Percentiles rank a stretch among this genome's conserved stretches.
phyloP scores from a whole-genome alignment of 2,797 vertebrate genomes.

The Merluccius polli region DNA sequence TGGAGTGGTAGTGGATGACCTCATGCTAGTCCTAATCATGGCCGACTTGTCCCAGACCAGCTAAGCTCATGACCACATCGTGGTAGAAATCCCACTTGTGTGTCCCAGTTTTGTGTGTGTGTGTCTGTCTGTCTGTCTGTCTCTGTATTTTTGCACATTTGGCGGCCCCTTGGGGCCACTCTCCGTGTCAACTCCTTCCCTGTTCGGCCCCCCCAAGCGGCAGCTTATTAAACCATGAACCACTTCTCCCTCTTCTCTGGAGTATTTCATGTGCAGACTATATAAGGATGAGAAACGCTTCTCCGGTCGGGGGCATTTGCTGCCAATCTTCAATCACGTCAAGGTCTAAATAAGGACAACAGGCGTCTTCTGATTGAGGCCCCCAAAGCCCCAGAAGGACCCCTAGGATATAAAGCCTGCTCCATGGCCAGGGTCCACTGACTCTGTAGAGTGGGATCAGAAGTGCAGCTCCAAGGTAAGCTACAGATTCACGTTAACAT shows the following conservation, averaged over 20 bases:
- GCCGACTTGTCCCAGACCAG: not conserved
- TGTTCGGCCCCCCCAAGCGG: constrained; percentile 19
- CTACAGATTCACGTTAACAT: constrained; percentile 35
- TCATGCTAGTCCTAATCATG: constrained; percentile 6
- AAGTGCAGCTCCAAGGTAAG: constrained; percentile 17
- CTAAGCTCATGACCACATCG: not conserved
- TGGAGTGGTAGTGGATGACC: constrained; percentile 15
- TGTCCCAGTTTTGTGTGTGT: constrained; percentile 1
- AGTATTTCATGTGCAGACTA: constrained; percentile 44
- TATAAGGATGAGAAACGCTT: constrained; percentile 45
- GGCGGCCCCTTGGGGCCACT: constrained; percentile 22
- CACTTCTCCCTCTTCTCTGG: constrained; percentile 37
- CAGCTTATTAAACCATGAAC: constrained; percentile 32
- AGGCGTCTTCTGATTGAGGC: constrained; percentile 12
- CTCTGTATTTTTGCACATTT: constrained; percentile 3
- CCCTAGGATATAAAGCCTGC: constrained; percentile 47
- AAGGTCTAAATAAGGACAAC: constrained; percentile 53
- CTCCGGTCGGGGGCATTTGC: constrained; percentile 27
- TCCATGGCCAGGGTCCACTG: constrained; percentile 13
- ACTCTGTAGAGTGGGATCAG: constrained; percentile 24
- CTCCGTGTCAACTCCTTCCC: not conserved
- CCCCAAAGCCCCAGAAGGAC: constrained; percentile 32
- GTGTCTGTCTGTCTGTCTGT: not conserved
- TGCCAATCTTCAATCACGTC: constrained; percentile 44
- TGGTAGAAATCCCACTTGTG: constrained; percentile 20